These are phyloP conservation scores for Tamias sibiricus DNA, from an alignment of 2,113 vertebrate species.

Conservation along the genomic window DNA sequence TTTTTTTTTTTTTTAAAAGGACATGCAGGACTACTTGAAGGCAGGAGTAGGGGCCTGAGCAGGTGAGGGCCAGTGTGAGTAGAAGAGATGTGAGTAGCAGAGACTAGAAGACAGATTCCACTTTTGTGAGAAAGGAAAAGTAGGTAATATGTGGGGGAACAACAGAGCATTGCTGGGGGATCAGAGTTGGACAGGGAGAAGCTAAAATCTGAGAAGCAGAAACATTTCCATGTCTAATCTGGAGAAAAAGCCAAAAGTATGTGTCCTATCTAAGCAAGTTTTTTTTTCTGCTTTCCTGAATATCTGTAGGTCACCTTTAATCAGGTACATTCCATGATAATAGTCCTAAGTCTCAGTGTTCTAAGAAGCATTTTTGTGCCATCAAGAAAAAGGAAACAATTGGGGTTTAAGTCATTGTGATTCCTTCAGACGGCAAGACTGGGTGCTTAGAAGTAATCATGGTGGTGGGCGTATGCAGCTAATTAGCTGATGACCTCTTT, in stretches of 20 bases:
- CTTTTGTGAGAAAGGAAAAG: not conserved
- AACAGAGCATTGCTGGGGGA: not conserved
- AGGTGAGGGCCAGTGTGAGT: too few relatives aligned
- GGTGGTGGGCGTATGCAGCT: not conserved
- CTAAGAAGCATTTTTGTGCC: slow-evolving; percentile 7
- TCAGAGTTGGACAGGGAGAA: not conserved
- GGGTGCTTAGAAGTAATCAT: not conserved
- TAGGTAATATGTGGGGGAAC: not conserved
- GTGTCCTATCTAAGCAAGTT: not conserved
- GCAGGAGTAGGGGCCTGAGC: not conserved
- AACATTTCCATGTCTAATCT: not conserved
- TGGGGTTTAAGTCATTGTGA: slow-evolving; percentile 11
- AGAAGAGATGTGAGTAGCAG: not conserved
- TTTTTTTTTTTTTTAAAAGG: too few relatives aligned
- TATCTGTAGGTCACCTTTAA: slow-evolving; percentile 28
- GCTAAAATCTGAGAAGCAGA: not conserved
- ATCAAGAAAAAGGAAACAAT: not conserved
- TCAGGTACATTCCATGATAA: slow-evolving; percentile 19
- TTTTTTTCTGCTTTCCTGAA: not conserved
- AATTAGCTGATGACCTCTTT: slow-evolving; percentile 54
- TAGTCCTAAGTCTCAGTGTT: not conserved
- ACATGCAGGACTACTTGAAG: not conserved
- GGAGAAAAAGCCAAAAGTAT: slow-evolving; percentile 25
- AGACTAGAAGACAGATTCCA: not conserved
- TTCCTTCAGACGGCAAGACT: not conserved